Conservation (phyloP, 2,888 invertebrate genomes). For the Phragmatobia fuliginosa region DNA sequence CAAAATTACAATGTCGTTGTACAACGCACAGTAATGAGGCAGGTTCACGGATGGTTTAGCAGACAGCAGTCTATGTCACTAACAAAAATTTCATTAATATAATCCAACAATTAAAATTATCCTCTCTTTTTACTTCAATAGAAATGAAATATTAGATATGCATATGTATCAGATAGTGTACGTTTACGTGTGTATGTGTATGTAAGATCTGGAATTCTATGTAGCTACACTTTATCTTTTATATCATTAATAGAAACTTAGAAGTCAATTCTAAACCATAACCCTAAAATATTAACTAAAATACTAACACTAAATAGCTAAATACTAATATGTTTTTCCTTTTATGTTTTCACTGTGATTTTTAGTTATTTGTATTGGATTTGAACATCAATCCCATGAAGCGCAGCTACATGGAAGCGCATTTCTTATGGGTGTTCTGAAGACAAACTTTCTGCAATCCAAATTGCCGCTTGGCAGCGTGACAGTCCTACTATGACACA, state of each 20-base stretch:
- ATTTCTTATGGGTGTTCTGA: too few relatives aligned
- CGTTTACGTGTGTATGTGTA: constrained; percentile 7
- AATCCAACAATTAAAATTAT: neutral
- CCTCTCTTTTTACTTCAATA: constrained; percentile 38
- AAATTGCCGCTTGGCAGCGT: too few relatives aligned
- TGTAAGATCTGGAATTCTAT: constrained; percentile 27
- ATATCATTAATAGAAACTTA: constrained; percentile 6
- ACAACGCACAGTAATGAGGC: neutral
- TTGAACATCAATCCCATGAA: too few relatives aligned
- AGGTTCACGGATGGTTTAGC: neutral
- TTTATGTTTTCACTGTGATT: neutral
- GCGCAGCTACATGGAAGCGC: too few relatives aligned
- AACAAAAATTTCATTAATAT: neutral
- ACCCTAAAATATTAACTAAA: too few relatives aligned
- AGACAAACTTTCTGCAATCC: too few relatives aligned
- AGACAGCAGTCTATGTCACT: neutral
- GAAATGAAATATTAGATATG: constrained; percentile 28
- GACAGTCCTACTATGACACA: too few relatives aligned
- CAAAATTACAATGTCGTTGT: neutral
- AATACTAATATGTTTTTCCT: too few relatives aligned
- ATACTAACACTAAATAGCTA: too few relatives aligned
- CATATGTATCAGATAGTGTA: constrained; percentile 32
- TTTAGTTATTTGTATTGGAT: neutral
- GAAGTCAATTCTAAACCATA: constrained; percentile 29
- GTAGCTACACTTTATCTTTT: constrained; percentile 20